Base-by-base conservation (phyloP, 2,888 invertebrate genomes). In the Noctua fimbriata region DNA sequence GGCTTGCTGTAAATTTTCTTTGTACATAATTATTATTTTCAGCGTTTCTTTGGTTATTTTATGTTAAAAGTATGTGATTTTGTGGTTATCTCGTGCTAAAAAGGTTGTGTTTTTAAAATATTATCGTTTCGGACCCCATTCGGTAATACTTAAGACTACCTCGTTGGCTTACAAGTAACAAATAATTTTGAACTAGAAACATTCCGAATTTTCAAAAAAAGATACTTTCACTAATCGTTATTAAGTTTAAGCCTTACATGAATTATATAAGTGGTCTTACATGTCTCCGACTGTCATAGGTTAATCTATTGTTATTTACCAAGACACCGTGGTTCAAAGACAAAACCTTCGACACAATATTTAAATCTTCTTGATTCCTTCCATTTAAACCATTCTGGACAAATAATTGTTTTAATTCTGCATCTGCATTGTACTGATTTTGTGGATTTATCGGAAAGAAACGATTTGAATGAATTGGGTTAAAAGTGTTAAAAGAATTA, bases 321-420 rank as follows among this genome's bases (percentile, higher is more conserved):
- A 97, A 91, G n/a, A 98, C 96, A 71, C 98, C 98, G 90, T 98
- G 98, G 94, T 98, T 98, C 77, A 98, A 95, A 16, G 98, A 98
- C 90, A 98, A 95, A 81, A 98, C 98, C 95, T 98, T 98, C 69
- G 98, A 98, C 58, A 98, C 98, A 90, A 98, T 98, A 92, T 98
- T 98, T 73, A 98, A 95, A 94, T 98, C 98, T 92, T 98, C 98
- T 78, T 97, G 97, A 84, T 95, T 96, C 87, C 97, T 97, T 67
- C 96, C 96, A 66, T 97, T 97, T 65, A 98, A 96, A 58, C 98
- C 98, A 72, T 98, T 98, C 92, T 98, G 98, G 73, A 97, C 97
- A 32, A 98, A 93, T 69, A 98, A 94, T 87, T 97, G 97, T 90
- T 98, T 98, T 70, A 98, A 95, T 89, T 98, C 98, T 55, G 96